A percentile compares a stretch with the other conserved stretches of the same genome.
These are phyloP conservation scores for Acrocephalus kingi DNA, from an alignment of 2,113 vertebrate genomes.

Conservation along the genomic window DNA sequence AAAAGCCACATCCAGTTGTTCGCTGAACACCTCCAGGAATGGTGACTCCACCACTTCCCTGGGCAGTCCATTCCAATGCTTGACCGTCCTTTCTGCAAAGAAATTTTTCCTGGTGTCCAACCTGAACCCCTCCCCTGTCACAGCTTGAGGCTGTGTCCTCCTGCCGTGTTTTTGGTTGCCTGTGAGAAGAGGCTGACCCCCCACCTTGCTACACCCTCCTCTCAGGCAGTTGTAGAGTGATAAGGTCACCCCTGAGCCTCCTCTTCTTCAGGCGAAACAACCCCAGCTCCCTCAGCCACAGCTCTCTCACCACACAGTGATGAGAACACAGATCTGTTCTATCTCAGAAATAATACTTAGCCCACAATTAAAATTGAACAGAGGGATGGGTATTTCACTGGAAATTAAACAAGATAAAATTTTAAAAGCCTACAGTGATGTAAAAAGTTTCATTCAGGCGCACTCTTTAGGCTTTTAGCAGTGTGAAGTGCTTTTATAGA, in stretches of 20 bases:
- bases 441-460: not conserved
- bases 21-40: not conserved
- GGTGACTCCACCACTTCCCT: not conserved
- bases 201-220: not conserved
- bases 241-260: not conserved
- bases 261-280: not conserved
- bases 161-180: accelerated
- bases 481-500: not conserved
- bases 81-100: not conserved
- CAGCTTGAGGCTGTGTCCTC: too few species aligned
- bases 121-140: not conserved
- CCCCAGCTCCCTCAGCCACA: accelerated
- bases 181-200: not conserved
- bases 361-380: not conserved
- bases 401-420: not conserved
- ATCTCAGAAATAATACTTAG: not conserved
- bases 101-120: not conserved
- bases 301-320: too few species aligned
- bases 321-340: not conserved
- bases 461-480: not conserved
- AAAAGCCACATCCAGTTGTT: not conserved
- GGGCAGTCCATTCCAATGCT: not conserved
- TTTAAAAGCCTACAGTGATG: not conserved
- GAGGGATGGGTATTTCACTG: not conserved
- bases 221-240: not conserved